Evolutionary conservation across 2,797 vertebrate species (phyloP).

Genomic region (Pitangus sulphuratus): DNA sequence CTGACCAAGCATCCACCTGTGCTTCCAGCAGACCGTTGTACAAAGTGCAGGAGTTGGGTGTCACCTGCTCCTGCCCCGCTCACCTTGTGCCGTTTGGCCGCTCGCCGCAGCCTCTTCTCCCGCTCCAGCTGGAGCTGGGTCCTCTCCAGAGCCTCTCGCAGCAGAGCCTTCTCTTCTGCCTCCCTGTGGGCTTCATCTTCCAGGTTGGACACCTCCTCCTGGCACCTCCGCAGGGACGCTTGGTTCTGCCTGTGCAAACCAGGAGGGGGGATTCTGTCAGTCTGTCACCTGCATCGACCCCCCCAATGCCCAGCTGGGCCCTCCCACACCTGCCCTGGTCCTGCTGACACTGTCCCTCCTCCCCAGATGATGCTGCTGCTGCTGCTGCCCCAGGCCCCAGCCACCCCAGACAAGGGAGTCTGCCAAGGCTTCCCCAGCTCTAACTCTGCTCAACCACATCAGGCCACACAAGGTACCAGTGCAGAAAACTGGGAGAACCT

Average conservation of each 20-base stretch:
- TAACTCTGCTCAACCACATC: neutral
- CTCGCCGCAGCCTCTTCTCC: conserved; percentile 66
- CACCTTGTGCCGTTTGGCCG: conserved; percentile 60
- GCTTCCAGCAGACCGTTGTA: neutral
- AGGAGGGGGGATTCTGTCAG: rapidly evolving
- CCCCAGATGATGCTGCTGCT: rapidly evolving
- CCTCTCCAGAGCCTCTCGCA: conserved; percentile 75
- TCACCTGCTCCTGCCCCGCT: rapidly evolving
- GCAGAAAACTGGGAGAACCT: neutral
- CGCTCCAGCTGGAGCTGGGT: conserved; percentile 60
- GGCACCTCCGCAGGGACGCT: conserved; percentile 31
- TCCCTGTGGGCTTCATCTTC: conserved; percentile 63
- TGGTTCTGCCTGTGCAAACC: conserved; percentile 52
- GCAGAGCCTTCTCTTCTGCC: conserved; percentile 71
- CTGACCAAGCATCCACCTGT: rapidly evolving
- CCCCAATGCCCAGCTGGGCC: neutral
- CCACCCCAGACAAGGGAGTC: neutral
- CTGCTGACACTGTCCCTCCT: neutral
- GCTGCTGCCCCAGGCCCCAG: neutral
- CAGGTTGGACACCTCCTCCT: conserved; percentile 52
- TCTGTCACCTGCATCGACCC: rapidly evolving
- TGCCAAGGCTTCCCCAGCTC: neutral
- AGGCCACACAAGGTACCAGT: neutral
- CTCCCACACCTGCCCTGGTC: neutral
- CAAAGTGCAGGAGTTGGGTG: neutral